These are phyloP conservation scores for Rhagologus leucostigma DNA, from an alignment of 2,113 vertebrate genomes.

Conservation along the genomic window DNA sequence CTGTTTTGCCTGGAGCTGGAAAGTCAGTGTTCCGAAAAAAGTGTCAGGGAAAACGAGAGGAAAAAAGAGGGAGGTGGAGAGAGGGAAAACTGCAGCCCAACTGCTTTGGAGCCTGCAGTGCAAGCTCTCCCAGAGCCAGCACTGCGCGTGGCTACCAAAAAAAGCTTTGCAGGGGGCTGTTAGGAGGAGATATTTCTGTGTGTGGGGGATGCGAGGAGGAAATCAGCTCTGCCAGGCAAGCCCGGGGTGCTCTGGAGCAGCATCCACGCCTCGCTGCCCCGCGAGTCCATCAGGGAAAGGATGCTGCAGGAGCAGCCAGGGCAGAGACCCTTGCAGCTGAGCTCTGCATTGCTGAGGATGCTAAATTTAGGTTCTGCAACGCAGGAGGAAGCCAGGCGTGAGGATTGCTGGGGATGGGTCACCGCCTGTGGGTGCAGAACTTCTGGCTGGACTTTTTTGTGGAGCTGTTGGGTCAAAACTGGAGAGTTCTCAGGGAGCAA, in stretches of 20 bases:
- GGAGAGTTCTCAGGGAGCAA: neutral
- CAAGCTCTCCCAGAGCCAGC: neutral
- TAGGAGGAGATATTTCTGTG: neutral
- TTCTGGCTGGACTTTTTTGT: neutral
- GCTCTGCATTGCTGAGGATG: neutral
- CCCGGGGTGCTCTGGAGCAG: neutral
- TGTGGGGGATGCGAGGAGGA: neutral
- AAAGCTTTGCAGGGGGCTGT: neutral
- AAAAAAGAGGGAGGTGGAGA: neutral
- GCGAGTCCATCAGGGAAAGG: neutral
- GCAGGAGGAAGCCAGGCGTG: neutral
- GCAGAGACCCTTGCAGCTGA: conserved; percentile 24
- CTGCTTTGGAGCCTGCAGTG: neutral
- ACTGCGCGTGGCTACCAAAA: neutral
- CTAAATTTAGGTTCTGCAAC: conserved; percentile 9
- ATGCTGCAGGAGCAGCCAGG: conserved; percentile 28
- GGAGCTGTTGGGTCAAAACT: neutral
- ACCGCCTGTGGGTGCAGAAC: neutral
- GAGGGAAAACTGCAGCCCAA: neutral
- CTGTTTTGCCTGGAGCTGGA: conserved; percentile 53
- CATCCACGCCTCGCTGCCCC: neutral
- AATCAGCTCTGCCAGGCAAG: neutral
- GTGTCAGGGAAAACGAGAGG: conserved; percentile 1
- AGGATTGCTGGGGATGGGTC: neutral
- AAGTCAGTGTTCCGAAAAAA: conserved; percentile 65